phyloP scores from a whole-genome alignment of 2,113 vertebrate genomes.

The Octodon degus region DNA sequence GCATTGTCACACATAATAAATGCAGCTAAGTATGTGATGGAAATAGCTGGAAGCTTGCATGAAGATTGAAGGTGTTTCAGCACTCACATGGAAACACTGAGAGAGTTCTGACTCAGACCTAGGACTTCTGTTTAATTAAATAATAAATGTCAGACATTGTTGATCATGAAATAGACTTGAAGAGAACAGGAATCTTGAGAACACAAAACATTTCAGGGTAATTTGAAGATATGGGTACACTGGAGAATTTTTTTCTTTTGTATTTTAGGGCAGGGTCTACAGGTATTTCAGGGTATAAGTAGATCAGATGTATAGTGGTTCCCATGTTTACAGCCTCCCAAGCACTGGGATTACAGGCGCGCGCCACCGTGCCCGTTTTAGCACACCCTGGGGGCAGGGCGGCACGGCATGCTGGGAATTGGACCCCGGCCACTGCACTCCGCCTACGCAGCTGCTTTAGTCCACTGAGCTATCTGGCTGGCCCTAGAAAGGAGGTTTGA shows the following conservation, averaged over 20 bases:
- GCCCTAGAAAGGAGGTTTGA: not conserved
- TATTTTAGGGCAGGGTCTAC: too few species aligned
- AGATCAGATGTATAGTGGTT: too few species aligned
- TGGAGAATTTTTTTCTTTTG: not conserved
- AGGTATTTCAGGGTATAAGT: too few species aligned
- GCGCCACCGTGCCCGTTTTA: too few species aligned
- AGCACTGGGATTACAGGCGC: too few species aligned
- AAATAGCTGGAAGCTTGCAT: not conserved
- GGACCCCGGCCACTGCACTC: too few species aligned
- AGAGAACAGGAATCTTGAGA: not conserved
- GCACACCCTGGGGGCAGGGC: too few species aligned
- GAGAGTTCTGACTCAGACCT: not conserved
- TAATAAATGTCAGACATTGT: conserved; percentile 24
- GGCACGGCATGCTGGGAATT: too few species aligned
- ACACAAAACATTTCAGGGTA: not conserved
- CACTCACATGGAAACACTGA: not conserved
- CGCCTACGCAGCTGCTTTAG: too few species aligned
- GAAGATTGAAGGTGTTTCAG: not conserved
- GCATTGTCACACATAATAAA: not conserved
- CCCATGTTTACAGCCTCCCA: too few species aligned
- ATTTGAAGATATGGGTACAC: not conserved
- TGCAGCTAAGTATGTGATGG: not conserved
- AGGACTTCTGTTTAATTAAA: conserved; percentile 15
- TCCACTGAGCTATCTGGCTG: too few species aligned
- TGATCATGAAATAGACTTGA: not conserved